Evolutionary conservation across 1,140 invertebrate species (phyloP).

Genomic region (Rhynchophorus ferrugineus): DNA sequence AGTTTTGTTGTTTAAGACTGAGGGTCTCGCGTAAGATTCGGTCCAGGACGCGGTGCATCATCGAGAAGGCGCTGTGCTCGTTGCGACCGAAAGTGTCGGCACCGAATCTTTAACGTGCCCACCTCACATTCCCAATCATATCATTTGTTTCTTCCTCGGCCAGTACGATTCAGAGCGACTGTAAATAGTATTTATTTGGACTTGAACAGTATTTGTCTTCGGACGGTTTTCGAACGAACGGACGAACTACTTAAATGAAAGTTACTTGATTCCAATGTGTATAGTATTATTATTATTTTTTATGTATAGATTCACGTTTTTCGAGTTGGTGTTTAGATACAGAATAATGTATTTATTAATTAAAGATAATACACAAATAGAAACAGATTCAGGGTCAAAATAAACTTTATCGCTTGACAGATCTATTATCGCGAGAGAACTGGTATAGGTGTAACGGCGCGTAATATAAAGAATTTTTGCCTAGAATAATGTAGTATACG

Average conservation of each 20-base stretch:
- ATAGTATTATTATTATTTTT: constrained; percentile 23
- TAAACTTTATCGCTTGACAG: constrained; percentile 16
- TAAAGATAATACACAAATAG: constrained; percentile 12
- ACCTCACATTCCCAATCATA: constrained; percentile 41
- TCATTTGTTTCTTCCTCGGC: constrained; percentile 33
- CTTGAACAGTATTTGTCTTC: constrained; percentile 22
- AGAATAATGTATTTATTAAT: constrained; percentile 10
- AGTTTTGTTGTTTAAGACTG: constrained; percentile 39
- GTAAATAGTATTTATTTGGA: constrained; percentile 33
- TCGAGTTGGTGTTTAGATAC: constrained; percentile 21
- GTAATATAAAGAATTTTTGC: constrained; percentile 14
- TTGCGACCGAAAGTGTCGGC: too few relatives aligned
- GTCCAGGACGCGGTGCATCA: constrained; percentile 1
- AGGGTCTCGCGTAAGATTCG: constrained; percentile 20
- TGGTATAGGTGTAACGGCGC: constrained; percentile 17
- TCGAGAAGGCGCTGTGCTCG: too few relatives aligned
- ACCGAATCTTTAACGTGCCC: constrained; percentile 27
- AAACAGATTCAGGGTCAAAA: constrained; percentile 28
- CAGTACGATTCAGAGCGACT: constrained; percentile 35
- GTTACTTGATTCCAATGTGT: constrained; percentile 16
- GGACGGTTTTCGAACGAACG: constrained; percentile 24
- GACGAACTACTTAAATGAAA: constrained; percentile 12
- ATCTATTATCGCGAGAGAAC: constrained; percentile 9
- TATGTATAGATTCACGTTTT: constrained; percentile 22
- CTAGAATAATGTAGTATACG: constrained; percentile 22